Conservation (phyloP, 2,113 vertebrate species). For the Montifringilla adamsi region DNA sequence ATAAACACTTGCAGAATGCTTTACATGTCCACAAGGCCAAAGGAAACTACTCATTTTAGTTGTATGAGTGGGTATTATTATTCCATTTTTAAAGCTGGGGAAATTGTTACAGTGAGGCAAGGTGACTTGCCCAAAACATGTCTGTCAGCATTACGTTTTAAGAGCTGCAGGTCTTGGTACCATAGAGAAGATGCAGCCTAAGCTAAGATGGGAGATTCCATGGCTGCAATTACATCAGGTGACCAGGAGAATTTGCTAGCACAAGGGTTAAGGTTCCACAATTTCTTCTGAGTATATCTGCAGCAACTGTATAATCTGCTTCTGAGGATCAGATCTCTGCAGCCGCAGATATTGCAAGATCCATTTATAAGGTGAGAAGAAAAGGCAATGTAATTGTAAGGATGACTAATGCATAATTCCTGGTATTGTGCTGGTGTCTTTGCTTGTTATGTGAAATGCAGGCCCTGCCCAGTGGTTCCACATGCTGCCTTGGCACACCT, state of each 20-base stretch:
- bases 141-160: neutral
- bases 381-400: constrained; percentile 9
- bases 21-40: neutral
- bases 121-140: constrained; percentile 24
- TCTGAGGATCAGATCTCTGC: constrained; percentile 29
- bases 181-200: neutral
- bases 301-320: constrained; percentile 9
- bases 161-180: neutral
- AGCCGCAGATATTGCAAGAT: constrained; percentile 26
- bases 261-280: neutral
- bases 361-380: constrained; percentile 23
- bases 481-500: accelerated
- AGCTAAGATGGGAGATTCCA: neutral
- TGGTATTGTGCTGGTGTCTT: neutral
- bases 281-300: neutral
- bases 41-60: neutral
- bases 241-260: neutral
- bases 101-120: constrained; percentile 10
- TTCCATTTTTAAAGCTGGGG: neutral
- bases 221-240: neutral
- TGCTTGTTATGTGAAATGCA: neutral
- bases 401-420: constrained; percentile 48
- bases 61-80: neutral
- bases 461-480: constrained; percentile 14
- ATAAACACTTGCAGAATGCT: neutral